Conservation (phyloP, 2,888 invertebrate species). For the Drosophila formosana region DNA sequence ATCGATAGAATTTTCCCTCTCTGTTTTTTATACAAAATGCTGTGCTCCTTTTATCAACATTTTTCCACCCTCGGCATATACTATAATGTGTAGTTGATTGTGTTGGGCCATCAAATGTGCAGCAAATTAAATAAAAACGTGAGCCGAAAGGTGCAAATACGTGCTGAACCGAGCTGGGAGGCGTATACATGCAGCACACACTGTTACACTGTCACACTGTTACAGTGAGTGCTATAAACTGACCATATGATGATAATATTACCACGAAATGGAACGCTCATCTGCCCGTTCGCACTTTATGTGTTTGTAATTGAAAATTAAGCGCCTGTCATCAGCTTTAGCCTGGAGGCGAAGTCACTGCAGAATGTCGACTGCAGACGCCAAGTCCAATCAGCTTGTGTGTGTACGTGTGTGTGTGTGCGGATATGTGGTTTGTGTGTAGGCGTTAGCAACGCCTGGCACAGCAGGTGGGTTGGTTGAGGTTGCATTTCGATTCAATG, state of each 20-base stretch:
- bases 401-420: background rate
- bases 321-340: constrained; percentile 65
- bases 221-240: constrained; percentile 21
- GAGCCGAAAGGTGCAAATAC: constrained; percentile 48
- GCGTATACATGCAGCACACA: background rate
- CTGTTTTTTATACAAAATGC: too few relatives aligned
- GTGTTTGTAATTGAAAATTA: constrained; percentile 76
- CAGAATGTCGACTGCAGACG: background rate
- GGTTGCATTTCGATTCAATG: constrained; percentile 51
- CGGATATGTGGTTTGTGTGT: constrained; percentile 3
- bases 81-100: constrained; percentile 32
- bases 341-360: constrained; percentile 4
- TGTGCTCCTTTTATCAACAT: background rate
- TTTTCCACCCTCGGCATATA: background rate
- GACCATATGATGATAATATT: constrained; percentile 67
- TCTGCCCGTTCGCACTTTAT: constrained; percentile 55
- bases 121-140: constrained; percentile 60
- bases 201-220: background rate
- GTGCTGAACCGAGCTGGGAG: constrained; percentile 12
- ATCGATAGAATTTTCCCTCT: background rate
- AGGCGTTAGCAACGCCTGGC: background rate
- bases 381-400: constrained; percentile 3
- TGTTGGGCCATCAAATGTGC: constrained; percentile 39
- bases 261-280: constrained; percentile 23
- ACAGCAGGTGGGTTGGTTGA: background rate